Conservation (phyloP, 1,140 invertebrate genomes). For the Drosophila littoralis region DNA sequence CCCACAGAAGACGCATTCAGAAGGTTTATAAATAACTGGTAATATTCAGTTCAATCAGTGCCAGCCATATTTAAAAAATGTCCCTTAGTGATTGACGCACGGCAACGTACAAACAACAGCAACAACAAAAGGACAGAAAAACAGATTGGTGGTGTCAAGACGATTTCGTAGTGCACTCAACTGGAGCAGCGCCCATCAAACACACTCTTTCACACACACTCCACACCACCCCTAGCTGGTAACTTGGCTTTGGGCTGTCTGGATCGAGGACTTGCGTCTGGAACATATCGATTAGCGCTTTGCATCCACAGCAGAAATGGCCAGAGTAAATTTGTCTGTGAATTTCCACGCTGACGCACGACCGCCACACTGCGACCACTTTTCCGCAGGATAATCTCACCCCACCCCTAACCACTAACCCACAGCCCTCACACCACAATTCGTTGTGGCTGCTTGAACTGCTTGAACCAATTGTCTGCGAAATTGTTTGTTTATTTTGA, state of each 20-base stretch:
- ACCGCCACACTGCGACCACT: slow-evolving; percentile 44
- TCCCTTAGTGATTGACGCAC: slow-evolving; percentile 57
- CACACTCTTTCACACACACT: slow-evolving; percentile 31
- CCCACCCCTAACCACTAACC: slow-evolving; percentile 20
- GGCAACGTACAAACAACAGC: slow-evolving; percentile 8
- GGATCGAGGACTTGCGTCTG: slow-evolving; percentile 55
- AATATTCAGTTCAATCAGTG: slow-evolving; percentile 43
- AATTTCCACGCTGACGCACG: slow-evolving; percentile 55
- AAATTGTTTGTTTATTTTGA: slow-evolving; percentile 82
- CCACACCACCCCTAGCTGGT: slow-evolving; percentile 20
- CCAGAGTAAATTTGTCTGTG: slow-evolving; percentile 55
- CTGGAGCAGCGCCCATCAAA: slow-evolving; percentile 46
- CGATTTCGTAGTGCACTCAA: slow-evolving; percentile 37
- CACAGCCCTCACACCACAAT: slow-evolving; percentile 53
- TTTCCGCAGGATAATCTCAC: slow-evolving; percentile 72
- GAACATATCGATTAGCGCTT: slow-evolving; percentile 76
- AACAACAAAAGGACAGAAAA: slow-evolving; percentile 30
- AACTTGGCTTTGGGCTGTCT: background rate
- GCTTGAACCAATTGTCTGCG: slow-evolving; percentile 74
- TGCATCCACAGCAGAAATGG: slow-evolving; percentile 60
- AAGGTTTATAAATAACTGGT: slow-evolving; percentile 10
- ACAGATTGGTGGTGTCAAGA: slow-evolving; percentile 76
- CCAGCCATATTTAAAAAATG: slow-evolving; percentile 47
- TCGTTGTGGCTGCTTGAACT: slow-evolving; percentile 57
- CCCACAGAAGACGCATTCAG: background rate